Evolutionary conservation across 2,888 invertebrate species (phyloP).

Genomic region (Phorcus lineatus): DNA sequence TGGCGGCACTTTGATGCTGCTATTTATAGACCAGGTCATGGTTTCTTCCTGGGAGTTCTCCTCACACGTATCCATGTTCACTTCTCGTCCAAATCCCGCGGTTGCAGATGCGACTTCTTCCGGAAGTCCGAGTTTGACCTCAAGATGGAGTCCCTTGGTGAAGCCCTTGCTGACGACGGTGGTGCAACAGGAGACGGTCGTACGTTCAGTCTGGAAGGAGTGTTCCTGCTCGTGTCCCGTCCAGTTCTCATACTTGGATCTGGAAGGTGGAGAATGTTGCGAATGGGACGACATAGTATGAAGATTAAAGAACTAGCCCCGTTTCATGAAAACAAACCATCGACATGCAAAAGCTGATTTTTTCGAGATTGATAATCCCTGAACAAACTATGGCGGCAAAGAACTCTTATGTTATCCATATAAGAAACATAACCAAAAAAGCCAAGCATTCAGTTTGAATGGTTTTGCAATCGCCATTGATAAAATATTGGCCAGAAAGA

Average conservation of each 20-base stretch:
- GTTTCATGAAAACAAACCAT: too few species aligned
- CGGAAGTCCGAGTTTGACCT: conserved; percentile 76
- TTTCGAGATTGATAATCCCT: neutral
- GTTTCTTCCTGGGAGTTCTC: conserved; percentile 72
- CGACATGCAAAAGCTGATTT: neutral
- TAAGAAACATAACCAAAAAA: too few species aligned
- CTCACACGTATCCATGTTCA: conserved; percentile 72
- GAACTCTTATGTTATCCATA: too few species aligned
- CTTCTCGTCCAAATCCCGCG: conserved; percentile 75
- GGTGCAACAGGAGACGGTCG: conserved; percentile 67
- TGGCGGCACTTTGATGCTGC: conserved; percentile 74
- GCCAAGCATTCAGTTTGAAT: too few species aligned
- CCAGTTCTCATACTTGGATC: conserved; percentile 72
- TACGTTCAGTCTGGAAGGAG: conserved; percentile 71
- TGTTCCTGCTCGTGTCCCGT: conserved; percentile 70
- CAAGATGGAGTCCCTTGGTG: conserved; percentile 75
- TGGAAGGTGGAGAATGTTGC: conserved; percentile 29
- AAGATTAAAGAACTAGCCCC: too few species aligned
- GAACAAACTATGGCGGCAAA: too few species aligned
- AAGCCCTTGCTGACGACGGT: conserved; percentile 67
- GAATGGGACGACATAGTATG: too few species aligned
- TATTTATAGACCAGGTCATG: conserved; percentile 77
- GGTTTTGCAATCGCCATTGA: too few species aligned
- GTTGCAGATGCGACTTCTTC: conserved; percentile 74
- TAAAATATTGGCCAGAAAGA: too few species aligned